A percentile compares a stretch with the other conserved stretches of the same genome.
phyloP scores from a whole-genome alignment of 2,888 invertebrate genomes.

The Megaustenia siamemsis region DNA sequence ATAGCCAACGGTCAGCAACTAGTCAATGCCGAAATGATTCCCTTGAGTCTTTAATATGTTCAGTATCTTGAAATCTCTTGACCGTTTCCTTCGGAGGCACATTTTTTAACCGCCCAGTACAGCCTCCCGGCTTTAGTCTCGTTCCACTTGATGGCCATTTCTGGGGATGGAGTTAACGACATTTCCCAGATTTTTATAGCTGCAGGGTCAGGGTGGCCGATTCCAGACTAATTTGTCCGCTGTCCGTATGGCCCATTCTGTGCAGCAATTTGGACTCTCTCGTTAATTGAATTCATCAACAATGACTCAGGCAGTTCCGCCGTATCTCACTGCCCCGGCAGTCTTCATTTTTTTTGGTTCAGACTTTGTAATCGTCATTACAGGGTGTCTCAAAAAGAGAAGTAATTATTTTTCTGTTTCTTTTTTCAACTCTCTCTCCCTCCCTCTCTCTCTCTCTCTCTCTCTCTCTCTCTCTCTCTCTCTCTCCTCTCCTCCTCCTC shows the following conservation, averaged over 20 bases:
- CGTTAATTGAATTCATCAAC: background rate
- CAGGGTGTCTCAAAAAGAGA: too few species aligned
- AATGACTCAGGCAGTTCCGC: background rate
- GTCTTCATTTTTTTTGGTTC: too few species aligned
- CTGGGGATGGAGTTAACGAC: conserved; percentile 16
- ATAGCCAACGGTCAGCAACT: conserved; percentile 19
- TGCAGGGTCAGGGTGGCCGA: conserved; percentile 9
- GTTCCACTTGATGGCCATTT: conserved; percentile 22
- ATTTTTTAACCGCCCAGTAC: background rate
- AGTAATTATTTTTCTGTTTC: too few species aligned
- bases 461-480: too few species aligned
- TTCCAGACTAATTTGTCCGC: conserved; percentile 31
- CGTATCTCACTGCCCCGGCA: background rate
- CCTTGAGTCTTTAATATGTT: background rate
- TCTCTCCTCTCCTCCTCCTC: too few species aligned
- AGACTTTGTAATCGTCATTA: too few species aligned
- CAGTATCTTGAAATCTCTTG: background rate
- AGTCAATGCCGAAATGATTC: conserved; percentile 11
- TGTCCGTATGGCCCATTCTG: conserved; percentile 31
- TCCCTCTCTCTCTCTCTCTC: too few species aligned
- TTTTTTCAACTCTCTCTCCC: too few species aligned
- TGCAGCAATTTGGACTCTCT: conserved; percentile 14
- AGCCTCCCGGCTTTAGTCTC: background rate
- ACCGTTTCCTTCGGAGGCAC: background rate
- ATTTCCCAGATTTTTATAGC: conserved; percentile 41